Evolutionary conservation across 2,888 invertebrate genomes (phyloP).

Genomic region (Protodeltote pygarga): DNA sequence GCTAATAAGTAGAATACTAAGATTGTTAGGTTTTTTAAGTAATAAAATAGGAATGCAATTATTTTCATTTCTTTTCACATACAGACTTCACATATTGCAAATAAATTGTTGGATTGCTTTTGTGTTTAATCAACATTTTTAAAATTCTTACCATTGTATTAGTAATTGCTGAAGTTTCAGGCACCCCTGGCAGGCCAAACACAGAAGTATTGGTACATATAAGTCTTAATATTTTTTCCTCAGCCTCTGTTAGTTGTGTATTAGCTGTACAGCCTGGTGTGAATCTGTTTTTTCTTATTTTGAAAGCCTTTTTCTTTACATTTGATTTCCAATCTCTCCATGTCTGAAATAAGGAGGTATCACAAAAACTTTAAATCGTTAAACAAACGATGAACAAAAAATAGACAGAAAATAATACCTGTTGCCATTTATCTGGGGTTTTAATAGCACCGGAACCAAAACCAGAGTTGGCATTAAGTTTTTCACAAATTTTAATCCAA

Average conservation of each 20-base stretch:
- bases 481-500: conserved; percentile 74
- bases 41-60: too few relatives aligned
- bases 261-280: conserved; percentile 65
- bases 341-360: conserved; percentile 54
- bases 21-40: too few relatives aligned
- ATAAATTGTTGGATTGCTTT: too few relatives aligned
- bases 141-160: conserved; percentile 57
- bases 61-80: too few relatives aligned
- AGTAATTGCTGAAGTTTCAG: conserved; percentile 63
- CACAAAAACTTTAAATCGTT: too few relatives aligned
- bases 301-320: conserved; percentile 73
- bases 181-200: conserved; percentile 66
- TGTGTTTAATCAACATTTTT: too few relatives aligned
- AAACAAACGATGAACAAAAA: too few relatives aligned
- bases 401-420: conserved; percentile 48
- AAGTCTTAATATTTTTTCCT: conserved; percentile 68
- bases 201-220: conserved; percentile 69
- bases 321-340: conserved; percentile 76
- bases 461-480: conserved; percentile 70
- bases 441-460: conserved; percentile 73
- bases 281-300: conserved; percentile 68
- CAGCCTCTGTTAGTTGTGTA: conserved; percentile 66
- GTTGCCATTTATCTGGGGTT: conserved; percentile 76
- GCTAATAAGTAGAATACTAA: too few relatives aligned
- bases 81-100: too few relatives aligned